Evolutionary conservation across 2,797 vertebrate genomes (phyloP), one percentile per base, ranked within the genome.

Genomic region (Dryobates pubescens): DNA sequence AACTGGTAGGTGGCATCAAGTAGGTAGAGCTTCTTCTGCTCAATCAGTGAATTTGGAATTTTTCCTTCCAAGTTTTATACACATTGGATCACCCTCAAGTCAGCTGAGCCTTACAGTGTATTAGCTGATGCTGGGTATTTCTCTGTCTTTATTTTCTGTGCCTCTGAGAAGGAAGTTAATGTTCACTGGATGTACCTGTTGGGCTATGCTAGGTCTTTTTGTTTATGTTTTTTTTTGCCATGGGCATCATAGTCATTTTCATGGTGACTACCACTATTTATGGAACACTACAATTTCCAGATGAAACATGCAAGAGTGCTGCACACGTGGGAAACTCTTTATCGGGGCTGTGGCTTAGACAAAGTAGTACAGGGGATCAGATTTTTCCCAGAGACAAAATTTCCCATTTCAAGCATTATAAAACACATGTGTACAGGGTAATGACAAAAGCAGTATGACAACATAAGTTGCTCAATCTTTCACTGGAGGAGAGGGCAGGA

Each of bases 151-250:
- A 19, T 69, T 85, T 89, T 68, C 45, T 10, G 3, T 58, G 19
- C 11, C 36, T 56, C 59, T 69, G 19, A 69, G 71, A 29, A 76
- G 19, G 11, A 87, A 70, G 22, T 26, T 62, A 72, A 63, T 18
- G 56, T 6, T 53, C 10, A 4, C 10, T 67, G 18, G 1, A 26
- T 1, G 1, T 29, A 43, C 6, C 26, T 75, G 13, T 22, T 63
- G 24, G 20, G 47, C 57, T 63, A 34, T 1, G 1, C 14, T 22
- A 64, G 2, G 49, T 51, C 49, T 0, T 19, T 10, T 1, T 23
- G 38, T 81, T 67, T 41, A 7, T 8, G 76, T 4, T 70, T 38
- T 38, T 38, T 92, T 75, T 76, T 38, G 56, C 10, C 61, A 59
- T 2, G 7, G 43, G 10, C 71, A 71, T 17, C 7, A 67, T 6